phyloP scores from a whole-genome alignment of 2,113 vertebrate species.

The Notarius quadriscutis region DNA sequence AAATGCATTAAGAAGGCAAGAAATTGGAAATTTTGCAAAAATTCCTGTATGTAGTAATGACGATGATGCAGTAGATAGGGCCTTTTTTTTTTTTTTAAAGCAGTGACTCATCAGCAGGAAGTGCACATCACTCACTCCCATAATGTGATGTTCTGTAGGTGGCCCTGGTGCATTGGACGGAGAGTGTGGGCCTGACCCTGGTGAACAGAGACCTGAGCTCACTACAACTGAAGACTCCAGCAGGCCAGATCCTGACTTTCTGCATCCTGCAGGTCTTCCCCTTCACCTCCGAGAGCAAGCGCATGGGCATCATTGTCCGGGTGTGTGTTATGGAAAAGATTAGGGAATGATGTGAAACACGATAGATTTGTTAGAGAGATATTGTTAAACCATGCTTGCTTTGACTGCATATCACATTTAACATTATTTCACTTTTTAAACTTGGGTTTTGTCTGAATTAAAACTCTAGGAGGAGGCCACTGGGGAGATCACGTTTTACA shows the following conservation, averaged over 20 bases:
- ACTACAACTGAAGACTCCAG: slow-evolving; percentile 90
- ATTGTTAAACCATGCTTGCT: no score
- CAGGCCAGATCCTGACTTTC: slow-evolving; percentile 90
- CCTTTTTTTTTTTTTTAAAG: no score
- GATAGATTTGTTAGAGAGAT: background rate
- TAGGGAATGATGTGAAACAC: background rate
- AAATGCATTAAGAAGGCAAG: no score
- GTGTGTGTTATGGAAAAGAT: slow-evolving; percentile 57
- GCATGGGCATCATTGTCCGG: slow-evolving; percentile 96
- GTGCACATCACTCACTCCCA: background rate
- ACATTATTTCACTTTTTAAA: background rate
- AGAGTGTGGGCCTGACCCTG: slow-evolving; percentile 92
- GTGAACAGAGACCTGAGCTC: slow-evolving; percentile 91
- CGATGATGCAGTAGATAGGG: background rate
- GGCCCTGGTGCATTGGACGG: slow-evolving; percentile 92
- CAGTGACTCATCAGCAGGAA: background rate
- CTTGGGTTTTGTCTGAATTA: background rate
- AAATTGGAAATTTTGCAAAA: no score
- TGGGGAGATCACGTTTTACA: slow-evolving; percentile 93
- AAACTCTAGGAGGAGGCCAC: slow-evolving; percentile 86
- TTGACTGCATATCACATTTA: background rate
- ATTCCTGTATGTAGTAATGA: no score
- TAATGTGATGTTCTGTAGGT: slow-evolving; percentile 69
- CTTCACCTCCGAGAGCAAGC: slow-evolving; percentile 92
- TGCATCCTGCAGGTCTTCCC: slow-evolving; percentile 84